Conservation (phyloP, 2,113 vertebrate species). For the Lophius piscatorius region DNA sequence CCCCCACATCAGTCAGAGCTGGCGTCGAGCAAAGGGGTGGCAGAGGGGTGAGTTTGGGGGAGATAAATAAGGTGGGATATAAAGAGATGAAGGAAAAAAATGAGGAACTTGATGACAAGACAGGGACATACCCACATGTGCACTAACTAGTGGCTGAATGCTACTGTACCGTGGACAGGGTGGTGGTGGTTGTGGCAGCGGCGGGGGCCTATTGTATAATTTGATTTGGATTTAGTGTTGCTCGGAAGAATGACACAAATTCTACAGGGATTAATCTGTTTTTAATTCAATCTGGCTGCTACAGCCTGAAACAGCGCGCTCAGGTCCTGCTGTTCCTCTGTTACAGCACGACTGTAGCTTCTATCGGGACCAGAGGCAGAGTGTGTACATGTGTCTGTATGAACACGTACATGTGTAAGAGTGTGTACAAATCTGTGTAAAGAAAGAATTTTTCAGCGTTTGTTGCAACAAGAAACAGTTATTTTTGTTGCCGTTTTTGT, state of each 20-base stretch:
- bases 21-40: conserved; percentile 50
- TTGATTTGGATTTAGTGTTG: conserved; percentile 78
- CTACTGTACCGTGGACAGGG: neutral
- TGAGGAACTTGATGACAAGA: neutral
- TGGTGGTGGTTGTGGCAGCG: neutral
- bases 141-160: conserved; percentile 12
- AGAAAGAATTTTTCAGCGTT: no score
- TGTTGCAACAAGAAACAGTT: no score
- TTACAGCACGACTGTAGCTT: conserved; percentile 64
- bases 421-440: neutral
- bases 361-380: no score
- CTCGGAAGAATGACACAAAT: conserved; percentile 76
- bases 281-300: conserved; percentile 79
- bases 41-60: neutral
- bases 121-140: neutral
- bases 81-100: conserved; percentile 1
- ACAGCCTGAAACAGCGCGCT: conserved; percentile 67
- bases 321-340: conserved; percentile 62
- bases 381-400: neutral
- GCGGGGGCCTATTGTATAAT: conserved; percentile 54
- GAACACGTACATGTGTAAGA: no score
- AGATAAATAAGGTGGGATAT: conserved; percentile 2
- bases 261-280: conserved; percentile 78
- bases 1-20: conserved; percentile 55
- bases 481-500: no score